Evolutionary conservation across 2,888 invertebrate genomes (phyloP).

Genomic region (Crematogaster levior): DNA sequence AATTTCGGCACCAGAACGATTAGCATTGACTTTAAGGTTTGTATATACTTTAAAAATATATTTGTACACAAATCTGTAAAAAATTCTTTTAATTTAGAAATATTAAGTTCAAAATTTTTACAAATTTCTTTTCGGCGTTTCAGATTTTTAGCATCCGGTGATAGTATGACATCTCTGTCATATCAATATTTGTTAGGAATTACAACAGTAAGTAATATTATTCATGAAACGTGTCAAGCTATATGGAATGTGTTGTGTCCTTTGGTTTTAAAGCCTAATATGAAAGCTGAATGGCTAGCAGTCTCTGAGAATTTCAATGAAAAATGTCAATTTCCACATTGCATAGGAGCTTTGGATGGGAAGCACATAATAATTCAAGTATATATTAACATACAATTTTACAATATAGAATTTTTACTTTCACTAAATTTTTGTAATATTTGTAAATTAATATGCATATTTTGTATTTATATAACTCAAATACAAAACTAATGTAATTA

Average conservation of each 20-base stretch:
- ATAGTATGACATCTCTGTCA: neutral
- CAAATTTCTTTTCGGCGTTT: neutral
- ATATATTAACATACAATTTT: too few relatives aligned
- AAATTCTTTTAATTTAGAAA: too few relatives aligned
- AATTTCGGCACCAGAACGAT: neutral
- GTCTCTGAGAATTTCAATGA: too few relatives aligned
- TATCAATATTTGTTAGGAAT: neutral
- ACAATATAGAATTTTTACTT: too few relatives aligned
- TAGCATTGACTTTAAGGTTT: too few relatives aligned
- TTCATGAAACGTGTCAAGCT: neutral
- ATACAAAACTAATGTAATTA: neutral
- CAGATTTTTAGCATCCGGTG: neutral
- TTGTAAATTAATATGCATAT: neutral
- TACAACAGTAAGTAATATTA: neutral
- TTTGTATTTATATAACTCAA: neutral
- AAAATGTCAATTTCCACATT: too few relatives aligned
- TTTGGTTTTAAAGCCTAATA: neutral
- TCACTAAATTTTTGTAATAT: neutral
- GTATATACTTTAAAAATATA: too few relatives aligned
- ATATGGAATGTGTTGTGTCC: neutral
- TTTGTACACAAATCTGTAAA: too few relatives aligned
- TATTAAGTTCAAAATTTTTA: too few relatives aligned
- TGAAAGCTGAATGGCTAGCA: neutral
- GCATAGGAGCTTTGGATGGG: too few relatives aligned
- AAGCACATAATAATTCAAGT: too few relatives aligned